A percentile compares a stretch with the other conserved stretches of the same genome.
These are phyloP conservation scores for Petrolisthes cinctipes DNA, from an alignment of 2,888 invertebrate genomes.

Conservation along the genomic window DNA sequence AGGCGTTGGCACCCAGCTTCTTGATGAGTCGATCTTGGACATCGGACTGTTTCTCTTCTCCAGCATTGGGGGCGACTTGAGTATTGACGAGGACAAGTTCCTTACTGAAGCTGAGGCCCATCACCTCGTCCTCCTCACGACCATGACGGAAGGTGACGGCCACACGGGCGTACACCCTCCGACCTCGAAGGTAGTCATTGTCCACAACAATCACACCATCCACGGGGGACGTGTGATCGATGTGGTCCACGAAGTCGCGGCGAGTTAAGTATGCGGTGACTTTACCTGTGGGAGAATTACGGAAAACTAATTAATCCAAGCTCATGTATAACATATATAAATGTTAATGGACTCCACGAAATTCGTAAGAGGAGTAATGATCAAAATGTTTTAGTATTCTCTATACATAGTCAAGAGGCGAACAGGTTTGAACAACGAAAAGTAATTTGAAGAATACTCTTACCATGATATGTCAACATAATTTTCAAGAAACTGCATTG, in stretches of 20 bases:
- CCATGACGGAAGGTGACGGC: constrained; percentile 87
- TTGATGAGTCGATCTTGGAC: constrained; percentile 82
- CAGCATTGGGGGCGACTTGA: constrained; percentile 76
- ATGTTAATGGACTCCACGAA: background rate
- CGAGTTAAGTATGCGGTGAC: constrained; percentile 97
- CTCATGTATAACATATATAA: background rate
- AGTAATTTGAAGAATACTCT: too few relatives aligned
- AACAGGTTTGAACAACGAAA: background rate
- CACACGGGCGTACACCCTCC: constrained; percentile 78
- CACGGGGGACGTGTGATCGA: constrained; percentile 90
- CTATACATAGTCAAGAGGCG: background rate
- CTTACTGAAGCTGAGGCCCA: constrained; percentile 93
- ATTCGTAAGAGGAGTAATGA: background rate
- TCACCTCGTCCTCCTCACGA: constrained; percentile 92
- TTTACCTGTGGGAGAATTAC: constrained; percentile 73
- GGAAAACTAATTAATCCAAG: background rate
- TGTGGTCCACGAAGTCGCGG: constrained; percentile 96
- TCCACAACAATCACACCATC: constrained; percentile 91
- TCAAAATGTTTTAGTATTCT: background rate
- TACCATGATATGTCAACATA: too few relatives aligned
- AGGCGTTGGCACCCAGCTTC: constrained; percentile 82
- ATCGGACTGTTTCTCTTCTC: constrained; percentile 87
- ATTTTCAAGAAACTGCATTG: too few relatives aligned
- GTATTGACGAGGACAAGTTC: constrained; percentile 80
- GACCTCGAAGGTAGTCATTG: constrained; percentile 87